phyloP scores from a whole-genome alignment of 2,113 vertebrate species.

The Gymnobelideus leadbeateri region DNA sequence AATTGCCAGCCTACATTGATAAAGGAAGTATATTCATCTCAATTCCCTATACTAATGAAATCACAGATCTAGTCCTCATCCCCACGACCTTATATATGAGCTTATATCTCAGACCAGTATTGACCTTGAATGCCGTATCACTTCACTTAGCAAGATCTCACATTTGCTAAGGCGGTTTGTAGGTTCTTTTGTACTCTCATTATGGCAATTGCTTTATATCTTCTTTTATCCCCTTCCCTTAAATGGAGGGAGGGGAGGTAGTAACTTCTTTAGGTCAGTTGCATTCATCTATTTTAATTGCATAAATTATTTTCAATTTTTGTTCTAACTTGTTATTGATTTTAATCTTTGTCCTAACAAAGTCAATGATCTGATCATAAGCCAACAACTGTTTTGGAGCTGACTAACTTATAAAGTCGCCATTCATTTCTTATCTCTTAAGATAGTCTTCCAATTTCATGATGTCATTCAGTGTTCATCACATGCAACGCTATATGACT shows the following conservation, averaged over 20 bases:
- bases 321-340: background rate
- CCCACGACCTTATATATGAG: background rate
- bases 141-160: background rate
- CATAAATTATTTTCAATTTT: background rate
- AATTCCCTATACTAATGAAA: background rate
- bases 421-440: background rate
- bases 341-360: background rate
- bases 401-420: background rate
- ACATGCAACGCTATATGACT: background rate
- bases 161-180: background rate
- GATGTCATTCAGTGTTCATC: background rate
- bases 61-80: background rate
- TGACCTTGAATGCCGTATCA: background rate
- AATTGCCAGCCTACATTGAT: background rate
- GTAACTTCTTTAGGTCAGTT: background rate
- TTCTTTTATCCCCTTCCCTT: background rate
- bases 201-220: background rate
- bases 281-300: background rate
- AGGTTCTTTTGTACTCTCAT: background rate
- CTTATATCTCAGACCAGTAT: background rate
- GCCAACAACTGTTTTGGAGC: background rate
- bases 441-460: background rate
- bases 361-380: background rate
- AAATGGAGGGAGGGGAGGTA: background rate
- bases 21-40: background rate